Evolutionary conservation across 2,113 vertebrate genomes (phyloP), one percentile per base, ranked within the genome.

Genomic region (Himantopus leucocephalus): DNA sequence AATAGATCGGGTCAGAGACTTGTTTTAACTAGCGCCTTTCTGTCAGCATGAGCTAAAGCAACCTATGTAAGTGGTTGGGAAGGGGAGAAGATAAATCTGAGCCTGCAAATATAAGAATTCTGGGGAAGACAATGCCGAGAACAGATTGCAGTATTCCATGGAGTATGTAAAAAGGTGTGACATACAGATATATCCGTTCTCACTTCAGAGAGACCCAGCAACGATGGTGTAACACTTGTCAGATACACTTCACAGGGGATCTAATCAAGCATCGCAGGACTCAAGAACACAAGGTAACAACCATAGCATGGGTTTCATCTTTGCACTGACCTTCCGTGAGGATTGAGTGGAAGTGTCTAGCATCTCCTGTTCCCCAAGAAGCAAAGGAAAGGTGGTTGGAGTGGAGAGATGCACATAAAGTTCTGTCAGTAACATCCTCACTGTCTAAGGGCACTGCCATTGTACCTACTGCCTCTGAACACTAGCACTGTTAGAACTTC

Each of bases 191-290:
- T 48, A 17, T 88, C 68, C 17, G 13, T 72, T 97, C 21, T 93
- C 85, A 21, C 90, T 98, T 97, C 95, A 98, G 98, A 81, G 98
- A 98, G 50, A 98, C 98, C 78, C 98, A 97, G 5, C 98, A 96
- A 85, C 98, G 98, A 52, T 99, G 99, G 99, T 99, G 99, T 71
- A 98, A 99, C 94, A 98, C 98, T 53, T 99, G 99, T 93, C 99
- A 99, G 98, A 95, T 97, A 58, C 98, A 99, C 96, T 99, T 99
- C 96, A 95, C 93, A 18, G 98, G 98, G 55, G 99, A 99, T 88
- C 97, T 99, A 75, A 99, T 99, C 94, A 96, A 98, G 83, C 99
- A 99, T 70, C 99, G 99, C 59, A 98, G 98, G 96, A 99, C 98
- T 0, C 98, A 97, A 55, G 98, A 98, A 35, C 99, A 99, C 98